phyloP scores from a whole-genome alignment of 2,797 vertebrate species.

The Tympanoctomys barrerae region DNA sequence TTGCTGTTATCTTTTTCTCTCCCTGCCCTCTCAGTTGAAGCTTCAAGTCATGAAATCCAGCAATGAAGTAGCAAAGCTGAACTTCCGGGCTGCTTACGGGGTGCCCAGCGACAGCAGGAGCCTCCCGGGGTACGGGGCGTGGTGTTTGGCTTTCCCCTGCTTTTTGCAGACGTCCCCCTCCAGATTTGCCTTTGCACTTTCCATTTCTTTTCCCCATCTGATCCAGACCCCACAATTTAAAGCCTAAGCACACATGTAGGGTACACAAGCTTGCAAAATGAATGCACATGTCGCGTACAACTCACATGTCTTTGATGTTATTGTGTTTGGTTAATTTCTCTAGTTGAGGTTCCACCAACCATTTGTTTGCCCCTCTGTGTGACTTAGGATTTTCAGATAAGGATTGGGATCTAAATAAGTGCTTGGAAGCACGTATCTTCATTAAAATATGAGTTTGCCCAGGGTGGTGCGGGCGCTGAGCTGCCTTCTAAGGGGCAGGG shows the following conservation, averaged over 20 bases:
- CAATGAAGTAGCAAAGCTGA: neutral
- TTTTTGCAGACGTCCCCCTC: neutral
- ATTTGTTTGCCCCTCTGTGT: neutral
- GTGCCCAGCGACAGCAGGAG: neutral
- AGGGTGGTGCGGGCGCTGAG: neutral
- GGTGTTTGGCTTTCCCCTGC: neutral
- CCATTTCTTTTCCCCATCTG: neutral
- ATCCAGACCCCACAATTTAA: neutral
- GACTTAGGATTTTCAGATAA: neutral
- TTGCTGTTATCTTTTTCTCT: neutral
- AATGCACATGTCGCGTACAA: neutral
- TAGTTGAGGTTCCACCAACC: neutral
- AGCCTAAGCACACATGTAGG: neutral
- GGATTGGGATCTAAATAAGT: slow-evolving; percentile 15
- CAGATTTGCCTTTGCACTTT: neutral
- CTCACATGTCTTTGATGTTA: neutral
- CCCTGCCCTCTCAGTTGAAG: neutral
- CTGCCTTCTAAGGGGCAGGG: neutral
- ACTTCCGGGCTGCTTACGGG: neutral
- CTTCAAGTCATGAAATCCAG: slow-evolving; percentile 30
- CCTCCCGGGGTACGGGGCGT: neutral
- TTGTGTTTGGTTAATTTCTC: neutral
- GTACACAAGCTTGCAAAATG: neutral
- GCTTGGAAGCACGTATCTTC: neutral
- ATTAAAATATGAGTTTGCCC: slow-evolving; percentile 26